Evolutionary conservation across 2,113 vertebrate species (phyloP), one percentile per base, ranked within the genome.

Genomic region (Ivindomyrus marchei): DNA sequence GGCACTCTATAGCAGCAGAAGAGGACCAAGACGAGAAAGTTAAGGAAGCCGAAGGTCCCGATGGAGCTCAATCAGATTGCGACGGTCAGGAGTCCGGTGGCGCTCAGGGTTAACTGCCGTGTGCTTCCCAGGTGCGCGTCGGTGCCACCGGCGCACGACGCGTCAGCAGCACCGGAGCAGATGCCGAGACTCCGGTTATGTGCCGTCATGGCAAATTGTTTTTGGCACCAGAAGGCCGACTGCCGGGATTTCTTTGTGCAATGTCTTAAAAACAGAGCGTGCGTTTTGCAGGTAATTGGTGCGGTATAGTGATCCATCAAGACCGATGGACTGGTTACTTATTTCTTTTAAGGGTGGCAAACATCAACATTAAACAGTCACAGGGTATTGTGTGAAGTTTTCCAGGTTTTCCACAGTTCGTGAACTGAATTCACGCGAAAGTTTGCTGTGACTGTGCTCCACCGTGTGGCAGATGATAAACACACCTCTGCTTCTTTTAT

Each of bases 1-100:
- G 97, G 93, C 62, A 94, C 93, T 92, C 94, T 96, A 94, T 94
- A 96, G 86, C 95, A 94, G 91, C 94, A 95, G 94, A 97, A 97
- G 56, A 97, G 95, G 89, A 96, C 92, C n/a, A 97, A 95, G 58
- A 96, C 96, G 89, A 96, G 93, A n/a, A 95, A 93, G 92, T 94
- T 97, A 7, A 94, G 3, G 46, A 97, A 94, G 90, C 97, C 96
- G 45, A 95, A 91, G 89, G 92, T 91, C 83, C 96, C 95, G 92
- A 95, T 95, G 77, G 95, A 91, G 52, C 95, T 96, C 87, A 96
- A 93, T 92, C 94, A 96, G 90, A 96, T 93, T 0, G 96, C 95
- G 50, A 96, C 95, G 3, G 96, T 13, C 74, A 96, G 92, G 94
- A 97, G 94, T 27, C 96, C 96, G 0, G 94, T 94, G 11, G 96